Conservation (phyloP, 1,140 invertebrate species). For the Thaumetopoea pityocampa region DNA sequence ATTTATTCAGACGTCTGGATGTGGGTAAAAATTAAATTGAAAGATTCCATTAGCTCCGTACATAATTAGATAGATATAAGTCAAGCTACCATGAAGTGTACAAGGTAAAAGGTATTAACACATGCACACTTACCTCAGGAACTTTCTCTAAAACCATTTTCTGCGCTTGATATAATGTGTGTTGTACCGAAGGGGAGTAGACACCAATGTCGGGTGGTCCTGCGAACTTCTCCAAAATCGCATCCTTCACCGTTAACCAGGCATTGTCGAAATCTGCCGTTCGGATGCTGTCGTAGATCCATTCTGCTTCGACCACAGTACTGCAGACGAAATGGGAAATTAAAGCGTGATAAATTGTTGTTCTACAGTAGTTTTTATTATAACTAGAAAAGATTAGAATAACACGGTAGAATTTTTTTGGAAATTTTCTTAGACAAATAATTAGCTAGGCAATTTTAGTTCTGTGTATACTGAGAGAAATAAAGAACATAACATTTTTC, state of each 20-base stretch:
- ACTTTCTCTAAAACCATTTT: conserved; percentile 80
- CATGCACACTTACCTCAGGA: conserved; percentile 75
- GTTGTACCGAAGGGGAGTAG: conserved; percentile 85
- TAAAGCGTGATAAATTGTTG: neutral
- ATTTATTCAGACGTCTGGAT: too few relatives aligned
- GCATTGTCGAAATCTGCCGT: conserved; percentile 81
- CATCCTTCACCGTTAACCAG: conserved; percentile 81
- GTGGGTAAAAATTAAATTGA: too few relatives aligned
- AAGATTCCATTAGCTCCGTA: too few relatives aligned
- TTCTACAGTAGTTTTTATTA: too few relatives aligned
- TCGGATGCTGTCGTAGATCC: conserved; percentile 80
- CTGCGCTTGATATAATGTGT: conserved; percentile 83
- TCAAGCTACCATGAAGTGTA: too few relatives aligned
- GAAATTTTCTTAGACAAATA: neutral
- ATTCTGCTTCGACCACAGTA: conserved; percentile 83
- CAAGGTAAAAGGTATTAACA: too few relatives aligned
- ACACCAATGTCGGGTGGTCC: conserved; percentile 81
- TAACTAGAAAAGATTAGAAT: too few relatives aligned
- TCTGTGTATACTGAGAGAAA: too few relatives aligned
- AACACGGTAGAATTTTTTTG: too few relatives aligned
- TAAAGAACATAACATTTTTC: too few relatives aligned
- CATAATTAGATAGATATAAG: too few relatives aligned
- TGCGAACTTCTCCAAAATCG: conserved; percentile 84
- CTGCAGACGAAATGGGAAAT: conserved; percentile 64
- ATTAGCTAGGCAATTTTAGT: too few relatives aligned